phyloP scores from a whole-genome alignment of 2,113 vertebrate genomes.

The Danionella cerebrum region DNA sequence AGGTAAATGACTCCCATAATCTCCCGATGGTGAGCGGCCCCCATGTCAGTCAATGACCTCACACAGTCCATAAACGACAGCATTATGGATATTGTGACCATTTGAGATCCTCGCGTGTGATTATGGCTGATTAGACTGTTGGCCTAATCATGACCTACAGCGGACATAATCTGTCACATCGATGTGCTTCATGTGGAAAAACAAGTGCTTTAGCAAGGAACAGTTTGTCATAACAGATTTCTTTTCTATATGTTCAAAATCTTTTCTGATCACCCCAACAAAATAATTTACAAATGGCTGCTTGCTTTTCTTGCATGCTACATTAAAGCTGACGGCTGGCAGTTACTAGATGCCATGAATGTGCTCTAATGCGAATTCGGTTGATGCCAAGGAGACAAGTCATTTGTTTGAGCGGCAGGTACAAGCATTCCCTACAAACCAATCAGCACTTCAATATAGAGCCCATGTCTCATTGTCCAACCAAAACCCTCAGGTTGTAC shows the following conservation, averaged over 20 bases:
- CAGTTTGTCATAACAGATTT: not conserved
- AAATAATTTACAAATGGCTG: not conserved
- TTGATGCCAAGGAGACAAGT: conserved; percentile 43
- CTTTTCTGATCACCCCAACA: not conserved
- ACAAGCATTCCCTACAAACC: conserved; percentile 52
- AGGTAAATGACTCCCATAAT: conserved; percentile 21
- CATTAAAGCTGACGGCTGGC: conserved; percentile 21
- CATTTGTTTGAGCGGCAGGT: conserved; percentile 57
- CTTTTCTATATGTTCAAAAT: not conserved
- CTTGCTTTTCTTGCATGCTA: not conserved
- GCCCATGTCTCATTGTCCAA: not conserved
- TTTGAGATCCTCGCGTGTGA: not conserved
- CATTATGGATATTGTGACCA: not conserved
- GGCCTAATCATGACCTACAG: not conserved
- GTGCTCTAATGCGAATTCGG: conserved; percentile 39
- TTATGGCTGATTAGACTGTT: not conserved
- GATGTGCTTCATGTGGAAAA: not conserved
- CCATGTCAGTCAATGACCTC: not conserved
- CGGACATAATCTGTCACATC: not conserved
- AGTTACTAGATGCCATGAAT: conserved; percentile 47
- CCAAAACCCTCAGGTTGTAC: not conserved
- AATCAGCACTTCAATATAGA: conserved; percentile 41
- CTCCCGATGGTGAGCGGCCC: not conserved
- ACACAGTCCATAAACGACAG: not conserved
- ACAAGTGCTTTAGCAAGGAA: not conserved